phyloP scores from a whole-genome alignment of 2,113 vertebrate species.

The Campylomormyrus tamandua region DNA sequence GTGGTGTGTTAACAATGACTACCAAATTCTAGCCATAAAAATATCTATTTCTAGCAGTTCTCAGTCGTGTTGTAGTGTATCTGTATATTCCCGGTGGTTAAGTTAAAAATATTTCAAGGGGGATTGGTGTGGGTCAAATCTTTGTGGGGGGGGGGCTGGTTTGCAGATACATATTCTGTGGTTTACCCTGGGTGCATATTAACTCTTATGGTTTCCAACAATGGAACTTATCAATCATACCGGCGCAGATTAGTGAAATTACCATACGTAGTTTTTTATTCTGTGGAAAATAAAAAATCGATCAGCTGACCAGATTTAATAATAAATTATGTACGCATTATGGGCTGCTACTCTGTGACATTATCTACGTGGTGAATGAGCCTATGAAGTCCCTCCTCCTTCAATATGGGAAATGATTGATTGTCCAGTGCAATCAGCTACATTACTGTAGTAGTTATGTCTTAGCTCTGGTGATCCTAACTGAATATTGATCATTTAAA shows the following conservation, averaged over 20 bases:
- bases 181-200: background rate
- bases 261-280: background rate
- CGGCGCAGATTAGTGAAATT: background rate
- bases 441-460: background rate
- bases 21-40: background rate
- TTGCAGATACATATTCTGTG: background rate
- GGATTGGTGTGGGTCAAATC: background rate
- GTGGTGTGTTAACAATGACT: too few relatives aligned
- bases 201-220: background rate
- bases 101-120: background rate
- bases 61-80: background rate
- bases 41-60: background rate
- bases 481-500: background rate
- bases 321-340: background rate
- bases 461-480: background rate
- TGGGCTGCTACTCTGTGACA: background rate
- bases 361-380: background rate
- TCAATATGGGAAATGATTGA: background rate
- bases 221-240: background rate
- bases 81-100: background rate
- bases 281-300: background rate
- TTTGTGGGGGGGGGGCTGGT: background rate
- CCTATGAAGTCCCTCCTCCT: background rate
- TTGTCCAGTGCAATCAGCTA: background rate
- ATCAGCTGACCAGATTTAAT: background rate